Evolutionary conservation across 2,888 invertebrate species (phyloP), one percentile per base, ranked within the genome.

Genomic region (Trachelus troglodyta): DNA sequence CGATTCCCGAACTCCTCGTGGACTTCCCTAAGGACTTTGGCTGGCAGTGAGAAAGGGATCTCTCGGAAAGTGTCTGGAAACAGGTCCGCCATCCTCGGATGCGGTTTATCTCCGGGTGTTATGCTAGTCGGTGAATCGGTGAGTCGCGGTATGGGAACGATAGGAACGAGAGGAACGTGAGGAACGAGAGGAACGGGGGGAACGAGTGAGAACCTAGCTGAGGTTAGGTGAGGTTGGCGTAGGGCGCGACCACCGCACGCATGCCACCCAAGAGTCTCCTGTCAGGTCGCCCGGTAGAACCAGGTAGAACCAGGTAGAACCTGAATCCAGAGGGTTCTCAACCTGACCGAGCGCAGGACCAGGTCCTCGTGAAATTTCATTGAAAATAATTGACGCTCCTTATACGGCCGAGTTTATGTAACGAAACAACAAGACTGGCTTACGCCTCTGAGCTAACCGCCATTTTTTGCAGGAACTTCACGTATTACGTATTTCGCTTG

Each of bases 311-410:
- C 84, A 86, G 82, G 87, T 86, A 88, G 88, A 90, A 90, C 91
- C 90, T 90, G 90, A 90, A 90, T 89, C 86, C 86, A 83, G 80
- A 85, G 82, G 90, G 90, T 90, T 90, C 90, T 90, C 91, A 90
- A 89, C 71, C 74, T 12, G 73, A 76, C 12, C 56, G 15, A 73
- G 31, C 33, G 34, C 11, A 30, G 56, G 23, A 33, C 69, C 68
- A 12, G n/a, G 69, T 34, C 30, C 30, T 37, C 30, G 33, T 23
- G 69, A 74, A 35, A 69, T 31, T 35, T 12, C 6, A 37, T 68
- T 34, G 37, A n/a, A 34, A 74, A 68, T 34, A 77, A 31, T 71
- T 15, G 31, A 33, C 31, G 31, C 33, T 71, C 71, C 71, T 71
- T 71, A 71, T 71, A 71, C 71, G 71, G 71, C 23, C 31, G 12